Base-by-base conservation (phyloP, 2,113 vertebrate genomes). In the Poeciliopsis occidentalis region DNA sequence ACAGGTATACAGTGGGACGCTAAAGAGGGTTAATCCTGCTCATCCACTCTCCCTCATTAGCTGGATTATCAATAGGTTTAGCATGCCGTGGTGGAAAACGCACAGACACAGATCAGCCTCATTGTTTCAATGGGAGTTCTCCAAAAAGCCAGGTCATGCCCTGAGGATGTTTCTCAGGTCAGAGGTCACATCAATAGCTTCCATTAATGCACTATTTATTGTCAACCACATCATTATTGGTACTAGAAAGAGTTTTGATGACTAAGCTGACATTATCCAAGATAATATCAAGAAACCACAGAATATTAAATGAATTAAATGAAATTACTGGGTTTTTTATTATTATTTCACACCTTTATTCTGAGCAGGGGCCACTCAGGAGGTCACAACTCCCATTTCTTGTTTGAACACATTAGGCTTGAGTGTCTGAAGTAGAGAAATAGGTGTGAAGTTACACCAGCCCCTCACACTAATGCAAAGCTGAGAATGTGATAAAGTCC, bases 161-260 rank as follows among this genome's bases (percentile, higher is more conserved):
- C 95, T 91, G 91, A 95, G 96, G 96, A 96, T 94, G 94, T 93
- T 87, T 88, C 94, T 91, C 90, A 89, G 94, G 96, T 96, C 96
- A 97, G 91, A 94, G 96, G 96, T 97, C 96, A 97, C 94, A 94
- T 93, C 95, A 95, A 89, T 93, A 95, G 93, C 93, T 95, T 93
- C 94, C 94, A 93, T 95, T 95, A 94, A 96, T 95, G 94, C 95
- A 97, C 95, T 97, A 89, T 92, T 89, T 93, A 94, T 94, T 94
- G 90, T 95, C 95, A 95, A 93, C 94, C 95, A 86, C 94, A 95
- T 95, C 95, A 94, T 94, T 77, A 37, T 74, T 60, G 29, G 64
- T 73, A 73, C 74, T 76, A 79, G 86, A 92, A 90, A 82, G 87
- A 80, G 93, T 66, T 61, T 77, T 87, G 30, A 67, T 44, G 65